Evolutionary conservation across 2,113 vertebrate species (phyloP), one percentile per base, ranked within the genome.

Genomic region (Fregetta grallaria): DNA sequence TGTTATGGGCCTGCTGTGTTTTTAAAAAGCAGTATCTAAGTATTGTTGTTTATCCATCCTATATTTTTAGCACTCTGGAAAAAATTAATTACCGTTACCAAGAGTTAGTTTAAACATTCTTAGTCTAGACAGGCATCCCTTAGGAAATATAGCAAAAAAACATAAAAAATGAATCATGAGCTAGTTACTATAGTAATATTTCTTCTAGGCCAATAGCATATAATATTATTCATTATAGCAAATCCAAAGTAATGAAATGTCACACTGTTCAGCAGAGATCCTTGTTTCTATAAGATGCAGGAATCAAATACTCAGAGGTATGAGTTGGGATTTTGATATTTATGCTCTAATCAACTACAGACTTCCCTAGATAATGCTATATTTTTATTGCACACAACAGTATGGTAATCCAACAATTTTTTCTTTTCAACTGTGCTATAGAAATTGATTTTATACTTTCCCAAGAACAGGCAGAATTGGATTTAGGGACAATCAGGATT

Each of bases 21-120:
- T 97, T 88, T 62, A 38, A 78, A 94, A 88, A 65, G 53, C 56
- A 78, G 16, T 65, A 40, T 36, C 44, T 88, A 63, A 80, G n/a
- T 59, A 75, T 70, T 94, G 36, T 83, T 85, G 73, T 93, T 89
- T 82, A 87, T 84, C 75, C 87, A 74, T 77, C 70, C 55, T 40
- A 16, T 76, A 71, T 74, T 89, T 94, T 90, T 77, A 86, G 47
- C 9, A 53, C 66, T 87, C 72, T 74, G 82, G 15, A 38, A 55
- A 88, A 74, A 89, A 73, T 83, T 95, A 93, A 95, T 76, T 73
- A 95, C 59, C 10, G 5, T 62, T 96, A 49, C 50, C 61, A 86
- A 75, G 94, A 94, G 90, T 96, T 94, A 88, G 80, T 78, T 94
- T 93, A 95, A 97, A 75, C 36, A 94, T 84, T 92, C 95, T 97